These are phyloP conservation scores for Andrena camellia DNA, from an alignment of 2,888 invertebrate genomes.

Conservation along the genomic window DNA sequence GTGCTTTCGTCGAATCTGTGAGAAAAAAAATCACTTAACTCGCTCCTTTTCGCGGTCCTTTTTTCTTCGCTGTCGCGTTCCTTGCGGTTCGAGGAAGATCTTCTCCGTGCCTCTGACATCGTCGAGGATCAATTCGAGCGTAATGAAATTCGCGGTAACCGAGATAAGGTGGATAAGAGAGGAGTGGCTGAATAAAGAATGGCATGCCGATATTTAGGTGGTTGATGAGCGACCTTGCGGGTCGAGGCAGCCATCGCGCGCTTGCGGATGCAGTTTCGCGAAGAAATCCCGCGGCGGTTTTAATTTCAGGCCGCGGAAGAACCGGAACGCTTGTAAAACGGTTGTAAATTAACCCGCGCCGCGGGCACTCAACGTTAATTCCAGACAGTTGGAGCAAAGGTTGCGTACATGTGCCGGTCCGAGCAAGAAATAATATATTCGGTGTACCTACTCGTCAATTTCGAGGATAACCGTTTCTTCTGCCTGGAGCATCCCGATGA, in stretches of 20 bases:
- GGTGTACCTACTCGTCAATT: not conserved
- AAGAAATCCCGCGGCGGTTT: slow-evolving; percentile 14
- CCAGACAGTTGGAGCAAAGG: not conserved
- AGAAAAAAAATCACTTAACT: slow-evolving; percentile 16
- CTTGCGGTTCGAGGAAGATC: not conserved
- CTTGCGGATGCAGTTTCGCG: slow-evolving; percentile 28
- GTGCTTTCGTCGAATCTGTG: not conserved
- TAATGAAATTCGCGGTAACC: slow-evolving; percentile 10
- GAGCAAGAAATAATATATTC: not conserved
- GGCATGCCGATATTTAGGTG: slow-evolving; percentile 35
- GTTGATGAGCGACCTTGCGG: slow-evolving; percentile 24
- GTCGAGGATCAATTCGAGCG: not conserved
- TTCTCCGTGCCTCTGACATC: not conserved
- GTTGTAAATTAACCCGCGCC: slow-evolving; percentile 13
- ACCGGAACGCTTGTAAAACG: not conserved
- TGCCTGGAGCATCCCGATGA: not conserved
- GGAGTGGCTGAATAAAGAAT: slow-evolving; percentile 4
- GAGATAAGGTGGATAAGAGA: not conserved
- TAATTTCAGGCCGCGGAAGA: slow-evolving; percentile 3
- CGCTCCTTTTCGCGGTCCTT: no score
- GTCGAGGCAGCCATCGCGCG: slow-evolving; percentile 15
- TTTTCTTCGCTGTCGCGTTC: not conserved
- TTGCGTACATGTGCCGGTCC: not conserved
- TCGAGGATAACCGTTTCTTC: not conserved
- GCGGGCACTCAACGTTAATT: slow-evolving; percentile 3